These are phyloP conservation scores for Scaptomyza graminum DNA, from an alignment of 1,140 invertebrate genomes.

Conservation along the genomic window DNA sequence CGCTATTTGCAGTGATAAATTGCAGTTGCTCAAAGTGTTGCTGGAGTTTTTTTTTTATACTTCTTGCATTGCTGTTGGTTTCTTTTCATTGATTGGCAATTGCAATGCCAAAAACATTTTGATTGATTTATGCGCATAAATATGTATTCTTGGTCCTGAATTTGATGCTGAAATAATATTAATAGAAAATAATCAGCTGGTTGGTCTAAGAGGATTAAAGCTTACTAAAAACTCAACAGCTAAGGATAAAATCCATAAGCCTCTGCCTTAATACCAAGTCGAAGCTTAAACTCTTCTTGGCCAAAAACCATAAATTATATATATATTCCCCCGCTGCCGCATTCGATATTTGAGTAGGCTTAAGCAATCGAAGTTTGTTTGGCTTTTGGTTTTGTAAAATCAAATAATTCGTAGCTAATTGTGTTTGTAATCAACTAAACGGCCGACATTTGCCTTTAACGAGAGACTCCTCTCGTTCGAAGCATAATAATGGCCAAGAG, in stretches of 20 bases:
- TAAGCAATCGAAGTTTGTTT: constrained; percentile 37
- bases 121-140: constrained; percentile 40
- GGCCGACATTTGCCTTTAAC: constrained; percentile 69
- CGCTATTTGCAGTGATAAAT: constrained; percentile 53
- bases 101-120: constrained; percentile 44
- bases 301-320: constrained; percentile 19
- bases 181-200: no score
- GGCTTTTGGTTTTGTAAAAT: constrained; percentile 61
- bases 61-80: constrained; percentile 16
- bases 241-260: no score
- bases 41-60: constrained; percentile 3
- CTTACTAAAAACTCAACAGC: no score
- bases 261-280: no score
- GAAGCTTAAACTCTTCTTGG: neutral
- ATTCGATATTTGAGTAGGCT: neutral
- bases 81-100: constrained; percentile 55
- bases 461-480: constrained; percentile 14
- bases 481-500: neutral
- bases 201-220: no score
- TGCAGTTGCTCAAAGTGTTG: constrained; percentile 40
- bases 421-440: constrained; percentile 82
- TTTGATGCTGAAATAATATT: no score
- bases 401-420: constrained; percentile 79
- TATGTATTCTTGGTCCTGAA: no score
- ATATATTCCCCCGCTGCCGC: constrained; percentile 19